Evolutionary conservation across 2,888 invertebrate species (phyloP), one percentile per base, ranked within the genome.

Genomic region (Drosophila limbata): DNA sequence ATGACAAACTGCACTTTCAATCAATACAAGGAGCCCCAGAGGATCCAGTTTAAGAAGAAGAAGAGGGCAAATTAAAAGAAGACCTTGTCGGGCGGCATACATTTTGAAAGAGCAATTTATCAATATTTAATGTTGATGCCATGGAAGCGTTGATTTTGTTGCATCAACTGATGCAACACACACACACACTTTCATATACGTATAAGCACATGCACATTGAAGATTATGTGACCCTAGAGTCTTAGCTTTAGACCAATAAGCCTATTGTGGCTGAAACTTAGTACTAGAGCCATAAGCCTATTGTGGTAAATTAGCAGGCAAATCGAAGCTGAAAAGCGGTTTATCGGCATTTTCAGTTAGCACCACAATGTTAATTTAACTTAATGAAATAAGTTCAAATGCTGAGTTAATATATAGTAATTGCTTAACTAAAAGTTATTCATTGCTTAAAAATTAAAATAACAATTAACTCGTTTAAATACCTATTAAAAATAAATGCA

Each of bases 1-100:
- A 59, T 71, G 63, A 69, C 51, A 69, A 75, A 73, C 45, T 67
- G n/a, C 56, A 44, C 35, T 56, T 53, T 15, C 45, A 59, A 48
- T 21, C 66, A 61, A 55, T 56, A 37, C 48, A 13, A 47, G 31
- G 39, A 2, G 5, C 17, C 37, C 37, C 37, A 47, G 13, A 13
- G 57, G 17, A 45, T 13, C 2, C n/a, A 11, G 25, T 35, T 35
- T 21, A 35, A 56, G 21, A 15, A 42, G 55, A 28, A 13, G 4
- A 21, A 42, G 55, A 28, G 13, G 13, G 10, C 17, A 55, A 21
- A 21, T 40, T 11, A 19, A 51, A 33, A 51, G 50, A 44, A 48
- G 39, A 33, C 17, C 48, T 55, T 55, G 28, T n/a, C 19, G 5
- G 5, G 39, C 17, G 28, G 19, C 25, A 48, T 50, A 21, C 11